Evolutionary conservation across 2,888 invertebrate species (phyloP).

Genomic region (Aporophyla lueneburgensis): DNA sequence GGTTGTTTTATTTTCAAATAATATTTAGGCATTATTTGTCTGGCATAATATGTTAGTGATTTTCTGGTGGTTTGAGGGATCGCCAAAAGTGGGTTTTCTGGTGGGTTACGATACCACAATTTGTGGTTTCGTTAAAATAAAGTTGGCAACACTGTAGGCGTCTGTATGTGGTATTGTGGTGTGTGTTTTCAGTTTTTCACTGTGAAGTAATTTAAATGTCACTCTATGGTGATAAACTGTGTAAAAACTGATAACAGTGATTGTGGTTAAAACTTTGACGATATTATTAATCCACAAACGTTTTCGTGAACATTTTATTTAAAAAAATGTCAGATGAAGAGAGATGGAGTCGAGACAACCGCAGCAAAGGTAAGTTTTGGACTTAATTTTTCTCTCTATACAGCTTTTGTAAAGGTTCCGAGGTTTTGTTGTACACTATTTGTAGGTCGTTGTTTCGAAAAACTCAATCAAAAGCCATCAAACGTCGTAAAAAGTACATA

Average conservation of each 20-base stretch:
- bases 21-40: no score
- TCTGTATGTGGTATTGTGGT: not conserved
- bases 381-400: not conserved
- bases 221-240: not conserved
- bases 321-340: slow-evolving; percentile 51
- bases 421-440: not conserved
- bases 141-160: no score
- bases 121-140: no score
- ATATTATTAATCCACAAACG: not conserved
- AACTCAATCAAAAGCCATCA: not conserved
- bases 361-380: slow-evolving; percentile 41
- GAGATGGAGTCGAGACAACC: slow-evolving; percentile 45
- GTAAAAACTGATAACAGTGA: not conserved
- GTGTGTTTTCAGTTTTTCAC: not conserved
- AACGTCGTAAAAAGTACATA: not conserved
- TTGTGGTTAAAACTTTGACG: not conserved
- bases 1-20: no score
- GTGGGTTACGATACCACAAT: no score
- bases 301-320: not conserved
- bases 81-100: no score
- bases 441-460: not conserved
- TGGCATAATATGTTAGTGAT: no score
- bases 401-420: not conserved
- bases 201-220: no score
- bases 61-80: no score